Base-by-base conservation (phyloP, 1,140 invertebrate species). In the Ostrea edulis region DNA sequence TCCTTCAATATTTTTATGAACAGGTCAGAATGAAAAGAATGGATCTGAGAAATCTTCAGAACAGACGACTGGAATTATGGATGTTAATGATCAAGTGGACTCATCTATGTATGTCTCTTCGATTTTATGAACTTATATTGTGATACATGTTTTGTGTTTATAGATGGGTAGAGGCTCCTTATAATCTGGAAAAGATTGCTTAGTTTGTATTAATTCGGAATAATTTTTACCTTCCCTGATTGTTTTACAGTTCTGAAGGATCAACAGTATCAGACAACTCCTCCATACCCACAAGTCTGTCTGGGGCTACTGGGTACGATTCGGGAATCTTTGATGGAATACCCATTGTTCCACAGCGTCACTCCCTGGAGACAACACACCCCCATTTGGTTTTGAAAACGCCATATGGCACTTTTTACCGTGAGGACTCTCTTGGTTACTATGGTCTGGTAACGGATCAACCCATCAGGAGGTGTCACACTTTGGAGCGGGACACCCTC, bases 341-440 rank as follows among this genome's bases (percentile, higher is more conserved):
- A 68, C 77, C 89, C 2, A 88, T 90, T 17, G 77, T 90, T 71
- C 82, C 90, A 25, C 90, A 91, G 35, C 86, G 91, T 20, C 82
- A 91, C 54, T 86, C 91, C 8, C 82, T 90, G 35, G 91, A 93
- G 5, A 81, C 91, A 14, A 82, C 88, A 25, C 92, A 93, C 53
- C 91, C 90, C 62, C 92, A 92, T 29, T 91, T 94, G 68, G 92
- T 94, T 12, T 86, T 94, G 11, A 92, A 93, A 84, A 94, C 93
- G 29, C 93, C 94, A 0, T 93, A 94, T 86, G 94, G 94, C 12
- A 93, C 93, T 8, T 94, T 94, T 82, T 93, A 93, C 85, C 92
- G 93, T 20, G 92, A 93, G 85, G 92, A 94, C 68, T 90, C 90
- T 71, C 90, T 89, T 53, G 93, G 93, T 5, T 93, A 92, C 82